Evolutionary conservation across 1,140 invertebrate species (phyloP).

Genomic region (Lysiphlebus fabarum): DNA sequence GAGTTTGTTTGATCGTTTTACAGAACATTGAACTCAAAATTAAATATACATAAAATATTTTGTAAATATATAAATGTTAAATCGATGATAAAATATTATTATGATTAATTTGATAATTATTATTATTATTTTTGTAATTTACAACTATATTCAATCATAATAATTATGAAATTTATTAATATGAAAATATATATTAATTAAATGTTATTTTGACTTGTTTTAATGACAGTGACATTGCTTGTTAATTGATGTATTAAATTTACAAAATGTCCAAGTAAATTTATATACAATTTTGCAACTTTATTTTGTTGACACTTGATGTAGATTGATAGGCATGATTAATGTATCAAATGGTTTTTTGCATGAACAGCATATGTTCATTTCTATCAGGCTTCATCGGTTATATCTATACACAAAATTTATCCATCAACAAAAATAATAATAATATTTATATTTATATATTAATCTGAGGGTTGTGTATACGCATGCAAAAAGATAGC

Average conservation of each 20-base stretch:
- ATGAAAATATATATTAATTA: not conserved
- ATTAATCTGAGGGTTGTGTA: not conserved
- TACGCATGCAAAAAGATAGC: conserved; percentile 7
- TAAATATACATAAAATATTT: not conserved
- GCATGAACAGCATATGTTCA: not conserved
- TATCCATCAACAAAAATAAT: not conserved
- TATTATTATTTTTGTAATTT: too few species aligned
- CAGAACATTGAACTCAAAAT: conserved; percentile 3
- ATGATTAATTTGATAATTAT: too few species aligned
- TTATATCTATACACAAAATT: not conserved
- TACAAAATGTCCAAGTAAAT: conserved; percentile 12
- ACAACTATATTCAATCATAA: too few species aligned
- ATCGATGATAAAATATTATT: conserved; percentile 3
- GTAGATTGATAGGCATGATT: conserved; percentile 17
- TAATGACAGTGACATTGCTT: not conserved
- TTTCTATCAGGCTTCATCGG: too few species aligned
- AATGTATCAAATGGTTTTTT: conserved; percentile 9
- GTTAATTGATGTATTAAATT: not conserved
- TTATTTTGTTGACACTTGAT: conserved; percentile 15
- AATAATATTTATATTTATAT: not conserved
- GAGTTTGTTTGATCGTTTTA: conserved; percentile 8
- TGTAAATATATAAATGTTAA: conserved; percentile 9
- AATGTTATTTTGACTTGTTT: not conserved
- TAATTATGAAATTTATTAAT: not conserved
- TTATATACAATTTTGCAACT: conserved; percentile 6